phyloP scores from a whole-genome alignment of 2,888 invertebrate species.

The Chaitophorus viminalis region DNA sequence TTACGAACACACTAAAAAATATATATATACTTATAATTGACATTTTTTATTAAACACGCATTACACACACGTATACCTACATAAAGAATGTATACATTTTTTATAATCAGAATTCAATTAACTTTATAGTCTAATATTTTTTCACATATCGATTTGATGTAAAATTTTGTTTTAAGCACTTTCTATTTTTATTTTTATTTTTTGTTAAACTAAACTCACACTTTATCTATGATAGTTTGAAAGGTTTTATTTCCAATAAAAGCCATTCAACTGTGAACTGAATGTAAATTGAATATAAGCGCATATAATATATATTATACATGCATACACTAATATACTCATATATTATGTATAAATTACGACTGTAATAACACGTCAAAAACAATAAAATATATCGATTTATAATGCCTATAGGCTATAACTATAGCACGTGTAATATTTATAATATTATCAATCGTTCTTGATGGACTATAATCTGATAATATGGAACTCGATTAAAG shows the following conservation, averaged over 20 bases:
- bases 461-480: not conserved
- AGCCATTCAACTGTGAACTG: constrained; percentile 7
- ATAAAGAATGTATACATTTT: not conserved
- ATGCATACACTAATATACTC: not conserved
- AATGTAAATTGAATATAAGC: not conserved
- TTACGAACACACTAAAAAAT: not conserved
- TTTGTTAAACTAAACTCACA: not conserved
- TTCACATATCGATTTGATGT: not conserved
- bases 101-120: constrained; percentile 18
- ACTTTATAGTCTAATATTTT: not conserved
- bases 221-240: not conserved
- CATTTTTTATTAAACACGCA: not conserved
- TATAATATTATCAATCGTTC: not conserved
- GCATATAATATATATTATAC: not conserved
- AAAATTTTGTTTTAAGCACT: not conserved
- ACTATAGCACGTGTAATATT: not conserved
- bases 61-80: not conserved
- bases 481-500: not conserved
- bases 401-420: not conserved
- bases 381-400: not conserved
- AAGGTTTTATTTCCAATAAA: constrained; percentile 5
- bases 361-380: not conserved
- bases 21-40: not conserved
- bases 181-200: not conserved
- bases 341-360: not conserved